phyloP scores from a whole-genome alignment of 1,140 invertebrate genomes.

The Drosophila sechellia region DNA sequence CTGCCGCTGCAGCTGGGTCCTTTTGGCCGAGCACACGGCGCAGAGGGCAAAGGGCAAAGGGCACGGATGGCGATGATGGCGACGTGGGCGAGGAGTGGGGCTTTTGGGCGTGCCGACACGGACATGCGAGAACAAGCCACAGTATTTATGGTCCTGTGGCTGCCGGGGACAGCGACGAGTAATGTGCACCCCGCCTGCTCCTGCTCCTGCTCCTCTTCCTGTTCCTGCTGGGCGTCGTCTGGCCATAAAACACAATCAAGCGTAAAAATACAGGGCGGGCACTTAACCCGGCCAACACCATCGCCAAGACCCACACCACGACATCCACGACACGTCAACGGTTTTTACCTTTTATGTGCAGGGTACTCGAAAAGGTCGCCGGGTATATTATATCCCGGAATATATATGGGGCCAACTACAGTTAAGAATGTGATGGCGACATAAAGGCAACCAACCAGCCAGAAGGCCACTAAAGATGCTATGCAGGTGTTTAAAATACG shows the following conservation, averaged over 20 bases:
- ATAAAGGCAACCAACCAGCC: not conserved
- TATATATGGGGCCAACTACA: not conserved
- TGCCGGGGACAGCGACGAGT: constrained; percentile 52
- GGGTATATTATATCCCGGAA: constrained; percentile 36
- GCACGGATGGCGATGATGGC: not conserved
- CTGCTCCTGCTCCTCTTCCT: not conserved
- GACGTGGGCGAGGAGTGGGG: constrained; percentile 5
- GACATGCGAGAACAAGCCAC: constrained; percentile 76
- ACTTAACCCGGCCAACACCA: constrained; percentile 70
- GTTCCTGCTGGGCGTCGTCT: constrained; percentile 34
- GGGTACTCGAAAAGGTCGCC: constrained; percentile 13
- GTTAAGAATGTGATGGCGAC: constrained; percentile 1
- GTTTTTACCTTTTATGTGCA: constrained; percentile 37
- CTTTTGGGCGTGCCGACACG: constrained; percentile 66
- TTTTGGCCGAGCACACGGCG: constrained; percentile 16
- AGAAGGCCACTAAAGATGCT: not conserved
- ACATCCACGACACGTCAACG: constrained; percentile 65
- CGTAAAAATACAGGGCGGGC: constrained; percentile 76
- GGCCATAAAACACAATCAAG: constrained; percentile 82
- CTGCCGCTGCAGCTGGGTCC: constrained; percentile 48
- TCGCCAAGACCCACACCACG: constrained; percentile 10
- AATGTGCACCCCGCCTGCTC: constrained; percentile 17
- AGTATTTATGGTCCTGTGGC: constrained; percentile 79
- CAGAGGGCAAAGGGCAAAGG: constrained; percentile 12
- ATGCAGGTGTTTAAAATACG: no score